Conservation (phyloP, 2,888 invertebrate species). For the Xestia rhomboidea region DNA sequence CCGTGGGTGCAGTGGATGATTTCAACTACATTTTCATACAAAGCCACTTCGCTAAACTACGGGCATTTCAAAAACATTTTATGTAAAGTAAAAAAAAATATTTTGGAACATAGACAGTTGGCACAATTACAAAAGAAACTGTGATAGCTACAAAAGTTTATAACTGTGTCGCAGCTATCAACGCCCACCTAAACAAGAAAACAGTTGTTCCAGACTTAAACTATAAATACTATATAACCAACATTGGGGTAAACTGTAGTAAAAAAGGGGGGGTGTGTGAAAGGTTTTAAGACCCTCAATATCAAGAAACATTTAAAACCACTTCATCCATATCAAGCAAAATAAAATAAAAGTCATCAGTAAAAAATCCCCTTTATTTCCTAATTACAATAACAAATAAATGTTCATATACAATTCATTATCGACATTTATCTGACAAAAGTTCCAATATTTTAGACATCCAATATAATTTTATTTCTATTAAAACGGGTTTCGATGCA, state of each 20-base stretch:
- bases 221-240: too few relatives aligned
- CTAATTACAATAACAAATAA: constrained; percentile 71
- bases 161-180: too few relatives aligned
- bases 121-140: too few relatives aligned
- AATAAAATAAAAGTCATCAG: constrained; percentile 60
- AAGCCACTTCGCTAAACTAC: not conserved
- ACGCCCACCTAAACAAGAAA: too few relatives aligned
- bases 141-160: too few relatives aligned
- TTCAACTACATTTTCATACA: not conserved
- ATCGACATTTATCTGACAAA: constrained; percentile 36
- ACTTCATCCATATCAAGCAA: not conserved
- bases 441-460: constrained; percentile 60
- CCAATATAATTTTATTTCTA: constrained; percentile 25
- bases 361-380: constrained; percentile 80
- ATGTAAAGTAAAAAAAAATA: too few relatives aligned
- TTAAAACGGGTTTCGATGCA: constrained; percentile 37
- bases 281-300: not conserved
- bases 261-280: too few relatives aligned
- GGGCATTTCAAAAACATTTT: not conserved
- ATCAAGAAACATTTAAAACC: not conserved
- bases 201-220: too few relatives aligned
- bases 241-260: too few relatives aligned
- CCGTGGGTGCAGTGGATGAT: not conserved
- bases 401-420: constrained; percentile 51
- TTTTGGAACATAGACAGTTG: too few relatives aligned